These are phyloP conservation scores for Ceriagrion tenellum DNA, from an alignment of 2,888 invertebrate species.

Conservation along the genomic window DNA sequence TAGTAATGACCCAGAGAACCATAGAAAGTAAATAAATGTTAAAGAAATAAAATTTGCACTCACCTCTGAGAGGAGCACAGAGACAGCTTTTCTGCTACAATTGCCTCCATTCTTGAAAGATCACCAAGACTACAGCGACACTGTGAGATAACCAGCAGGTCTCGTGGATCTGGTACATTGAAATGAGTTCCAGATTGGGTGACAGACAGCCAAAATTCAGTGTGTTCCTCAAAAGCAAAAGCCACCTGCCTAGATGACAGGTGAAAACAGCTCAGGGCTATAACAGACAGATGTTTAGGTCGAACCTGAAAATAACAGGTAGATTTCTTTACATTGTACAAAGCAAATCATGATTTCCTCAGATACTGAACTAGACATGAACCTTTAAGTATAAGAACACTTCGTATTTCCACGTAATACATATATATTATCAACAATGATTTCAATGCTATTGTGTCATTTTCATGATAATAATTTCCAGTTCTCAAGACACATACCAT, in stretches of 20 bases:
- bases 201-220: background rate
- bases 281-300: conserved; percentile 92
- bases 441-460: too few species aligned
- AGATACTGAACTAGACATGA: too few species aligned
- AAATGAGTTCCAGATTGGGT: conserved; percentile 45
- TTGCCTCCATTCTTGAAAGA: conserved; percentile 91
- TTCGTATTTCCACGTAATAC: too few species aligned
- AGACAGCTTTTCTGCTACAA: conserved; percentile 88
- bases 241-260: conserved; percentile 86
- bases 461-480: too few species aligned
- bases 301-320: conserved; percentile 79
- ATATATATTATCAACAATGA: too few species aligned
- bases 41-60: background rate
- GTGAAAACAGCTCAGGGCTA: conserved; percentile 92
- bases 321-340: too few species aligned
- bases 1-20: too few species aligned
- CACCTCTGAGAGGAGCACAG: conserved; percentile 81
- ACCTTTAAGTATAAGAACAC: too few species aligned
- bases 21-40: background rate
- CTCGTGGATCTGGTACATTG: conserved; percentile 77
- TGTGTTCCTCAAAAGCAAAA: conserved; percentile 65
- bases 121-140: conserved; percentile 92
- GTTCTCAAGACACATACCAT: too few species aligned
- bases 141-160: conserved; percentile 85
- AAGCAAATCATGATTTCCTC: too few species aligned